A percentile compares a stretch with the other conserved stretches of the same genome.
These are phyloP conservation scores for Sylvia atricapilla DNA, from an alignment of 2,113 vertebrate genomes.

Conservation along the genomic window DNA sequence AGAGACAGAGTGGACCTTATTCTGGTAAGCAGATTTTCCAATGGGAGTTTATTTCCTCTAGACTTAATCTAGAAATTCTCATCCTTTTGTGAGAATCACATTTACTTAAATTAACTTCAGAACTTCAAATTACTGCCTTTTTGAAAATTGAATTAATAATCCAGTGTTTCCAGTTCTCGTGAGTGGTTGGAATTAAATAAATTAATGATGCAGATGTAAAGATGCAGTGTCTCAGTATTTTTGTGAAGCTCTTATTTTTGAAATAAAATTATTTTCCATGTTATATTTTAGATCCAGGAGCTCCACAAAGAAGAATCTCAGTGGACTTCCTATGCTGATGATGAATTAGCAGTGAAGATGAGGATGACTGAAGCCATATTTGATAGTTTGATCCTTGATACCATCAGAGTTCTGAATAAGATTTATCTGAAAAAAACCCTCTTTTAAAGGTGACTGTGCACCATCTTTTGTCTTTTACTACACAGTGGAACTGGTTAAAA, in stretches of 20 bases:
- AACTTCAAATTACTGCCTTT: not conserved
- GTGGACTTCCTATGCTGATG: slow-evolving; percentile 63
- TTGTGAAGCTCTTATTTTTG: not conserved
- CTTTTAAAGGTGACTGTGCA: not conserved
- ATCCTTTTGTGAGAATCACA: not conserved
- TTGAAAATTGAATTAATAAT: not conserved
- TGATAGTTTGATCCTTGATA: slow-evolving; percentile 67
- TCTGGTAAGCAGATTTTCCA: slow-evolving; percentile 63
- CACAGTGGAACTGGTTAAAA: not conserved
- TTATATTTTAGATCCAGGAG: slow-evolving; percentile 65
- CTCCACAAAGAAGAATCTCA: slow-evolving; percentile 65
- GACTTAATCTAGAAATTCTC: not conserved
- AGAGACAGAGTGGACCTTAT: slow-evolving; percentile 73
- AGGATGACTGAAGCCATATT: slow-evolving; percentile 72
- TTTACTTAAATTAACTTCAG: not conserved
- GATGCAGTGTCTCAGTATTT: not conserved
- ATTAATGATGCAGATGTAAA: not conserved
- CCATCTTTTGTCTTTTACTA: not conserved
- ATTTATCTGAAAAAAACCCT: slow-evolving; percentile 28
- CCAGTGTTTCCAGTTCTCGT: not conserved
- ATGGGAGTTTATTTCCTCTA: not conserved
- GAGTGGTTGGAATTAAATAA: not conserved
- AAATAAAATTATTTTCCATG: not conserved
- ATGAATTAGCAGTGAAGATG: slow-evolving; percentile 73
- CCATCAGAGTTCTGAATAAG: slow-evolving; percentile 66